Percentiles rank a stretch among this genome's conserved stretches.
phyloP scores from a whole-genome alignment of 2,797 vertebrate species.

The Tinamus major region DNA sequence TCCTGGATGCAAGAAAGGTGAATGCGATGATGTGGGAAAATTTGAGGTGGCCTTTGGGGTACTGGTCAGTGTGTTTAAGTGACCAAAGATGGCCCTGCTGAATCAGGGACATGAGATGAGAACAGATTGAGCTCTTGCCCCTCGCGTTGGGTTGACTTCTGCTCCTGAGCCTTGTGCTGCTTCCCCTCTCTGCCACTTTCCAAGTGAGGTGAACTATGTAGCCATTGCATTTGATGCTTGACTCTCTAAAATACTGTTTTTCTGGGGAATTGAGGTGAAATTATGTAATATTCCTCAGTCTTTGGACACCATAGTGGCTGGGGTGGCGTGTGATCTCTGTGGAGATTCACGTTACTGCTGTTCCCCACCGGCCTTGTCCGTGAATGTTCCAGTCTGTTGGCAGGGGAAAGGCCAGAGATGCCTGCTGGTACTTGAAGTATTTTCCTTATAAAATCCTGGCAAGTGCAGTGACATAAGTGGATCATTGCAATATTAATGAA shows the following conservation, averaged over 20 bases:
- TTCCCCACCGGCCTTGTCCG: neutral
- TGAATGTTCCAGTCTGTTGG: neutral
- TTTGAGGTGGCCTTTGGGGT: rapidly evolving
- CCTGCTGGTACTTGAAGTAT: neutral
- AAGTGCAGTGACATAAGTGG: neutral
- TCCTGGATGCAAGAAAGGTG: rapidly evolving
- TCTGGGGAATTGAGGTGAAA: rapidly evolving
- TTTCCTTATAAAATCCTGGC: neutral
- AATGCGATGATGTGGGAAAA: rapidly evolving
- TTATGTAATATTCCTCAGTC: neutral
- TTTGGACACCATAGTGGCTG: neutral
- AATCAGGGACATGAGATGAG: neutral
- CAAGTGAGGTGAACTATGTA: rapidly evolving
- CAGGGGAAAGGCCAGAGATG: neutral
- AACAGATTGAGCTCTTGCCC: neutral
- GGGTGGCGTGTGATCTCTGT: neutral
- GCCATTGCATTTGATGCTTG: rapidly evolving
- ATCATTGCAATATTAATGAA: neutral
- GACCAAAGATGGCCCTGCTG: rapidly evolving
- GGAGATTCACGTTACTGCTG: neutral
- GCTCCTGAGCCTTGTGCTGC: neutral
- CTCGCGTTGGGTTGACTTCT: neutral
- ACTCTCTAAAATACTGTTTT: rapidly evolving
- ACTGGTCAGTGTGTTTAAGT: rapidly evolving
- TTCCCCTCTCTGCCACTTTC: rapidly evolving